Evolutionary conservation across 2,797 vertebrate genomes (phyloP).

Genomic region (Channa striata): DNA sequence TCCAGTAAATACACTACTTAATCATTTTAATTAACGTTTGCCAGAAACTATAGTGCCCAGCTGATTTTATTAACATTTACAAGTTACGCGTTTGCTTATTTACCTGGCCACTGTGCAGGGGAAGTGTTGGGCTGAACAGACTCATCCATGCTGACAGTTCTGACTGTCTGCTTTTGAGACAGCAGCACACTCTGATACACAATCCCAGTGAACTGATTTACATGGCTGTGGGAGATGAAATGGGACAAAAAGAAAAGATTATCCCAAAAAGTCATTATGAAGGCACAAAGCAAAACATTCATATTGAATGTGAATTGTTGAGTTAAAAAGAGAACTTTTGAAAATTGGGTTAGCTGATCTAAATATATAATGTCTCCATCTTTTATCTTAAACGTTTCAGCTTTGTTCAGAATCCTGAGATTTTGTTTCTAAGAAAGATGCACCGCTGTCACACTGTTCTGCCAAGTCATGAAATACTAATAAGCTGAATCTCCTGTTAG

Average conservation of each 20-base stretch:
- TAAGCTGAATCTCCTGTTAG: constrained; percentile 23
- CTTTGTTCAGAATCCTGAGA: constrained; percentile 26
- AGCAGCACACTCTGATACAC: constrained; percentile 94
- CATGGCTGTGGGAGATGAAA: constrained; percentile 84
- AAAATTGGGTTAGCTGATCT: constrained; percentile 21
- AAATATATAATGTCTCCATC: constrained; percentile 46
- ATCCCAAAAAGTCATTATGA: constrained; percentile 10
- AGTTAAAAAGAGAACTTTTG: constrained; percentile 14
- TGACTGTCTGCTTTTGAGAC: constrained; percentile 86
- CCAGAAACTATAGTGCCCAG: no score
- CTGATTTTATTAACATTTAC: no score
- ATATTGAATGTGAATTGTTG: constrained; percentile 35
- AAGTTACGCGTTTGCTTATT: constrained; percentile 24
- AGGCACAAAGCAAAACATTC: constrained; percentile 21
- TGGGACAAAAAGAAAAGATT: constrained; percentile 6
- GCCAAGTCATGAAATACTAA: constrained; percentile 48
- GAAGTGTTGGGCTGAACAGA: constrained; percentile 91
- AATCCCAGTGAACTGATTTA: constrained; percentile 95
- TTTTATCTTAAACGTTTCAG: constrained; percentile 31
- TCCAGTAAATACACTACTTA: no score
- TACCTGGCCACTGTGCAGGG: constrained; percentile 98
- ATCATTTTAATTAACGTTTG: no score
- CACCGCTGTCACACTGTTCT: constrained; percentile 10
- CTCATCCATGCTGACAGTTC: constrained; percentile 90
- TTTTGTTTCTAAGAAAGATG: constrained; percentile 24